phyloP scores from a whole-genome alignment of 2,888 invertebrate genomes.

The Diadromus collaris region DNA sequence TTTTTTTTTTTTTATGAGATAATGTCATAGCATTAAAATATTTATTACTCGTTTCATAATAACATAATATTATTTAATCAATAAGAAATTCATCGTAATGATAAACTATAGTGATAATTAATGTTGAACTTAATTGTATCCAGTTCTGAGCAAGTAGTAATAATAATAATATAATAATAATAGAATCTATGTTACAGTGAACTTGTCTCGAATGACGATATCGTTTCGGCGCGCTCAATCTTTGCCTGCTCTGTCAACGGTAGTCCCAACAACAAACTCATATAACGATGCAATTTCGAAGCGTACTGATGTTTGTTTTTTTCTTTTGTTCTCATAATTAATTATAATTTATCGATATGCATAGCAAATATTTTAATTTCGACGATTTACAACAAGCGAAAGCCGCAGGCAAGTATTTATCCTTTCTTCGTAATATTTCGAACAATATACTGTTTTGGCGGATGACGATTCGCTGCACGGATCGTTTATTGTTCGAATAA shows the following conservation, averaged over 20 bases:
- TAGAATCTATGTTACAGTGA: constrained; percentile 69
- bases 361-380: constrained; percentile 35
- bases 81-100: constrained; percentile 61
- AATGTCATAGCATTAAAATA: constrained; percentile 70
- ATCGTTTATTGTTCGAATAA: constrained; percentile 20
- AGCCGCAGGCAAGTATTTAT: constrained; percentile 42
- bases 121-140: constrained; percentile 71
- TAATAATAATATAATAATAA: constrained; percentile 65
- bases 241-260: constrained; percentile 45
- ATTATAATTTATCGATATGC: constrained; percentile 53
- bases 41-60: constrained; percentile 72
- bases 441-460: neutral
- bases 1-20: neutral
- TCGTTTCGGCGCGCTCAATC: constrained; percentile 28
- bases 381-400: constrained; percentile 45
- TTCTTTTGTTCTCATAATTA: constrained; percentile 31
- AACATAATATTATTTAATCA: constrained; percentile 69
- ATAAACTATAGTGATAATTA: constrained; percentile 64
- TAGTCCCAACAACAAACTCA: constrained; percentile 56
- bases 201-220: constrained; percentile 52
- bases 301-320: constrained; percentile 36
- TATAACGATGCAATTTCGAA: constrained; percentile 44
- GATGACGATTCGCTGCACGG: constrained; percentile 32
- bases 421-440: neutral
- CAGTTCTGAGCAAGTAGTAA: constrained; percentile 75